These are phyloP conservation scores for Acanthosoma haemorrhoidale DNA, from an alignment of 2,888 invertebrate genomes.

Conservation along the genomic window DNA sequence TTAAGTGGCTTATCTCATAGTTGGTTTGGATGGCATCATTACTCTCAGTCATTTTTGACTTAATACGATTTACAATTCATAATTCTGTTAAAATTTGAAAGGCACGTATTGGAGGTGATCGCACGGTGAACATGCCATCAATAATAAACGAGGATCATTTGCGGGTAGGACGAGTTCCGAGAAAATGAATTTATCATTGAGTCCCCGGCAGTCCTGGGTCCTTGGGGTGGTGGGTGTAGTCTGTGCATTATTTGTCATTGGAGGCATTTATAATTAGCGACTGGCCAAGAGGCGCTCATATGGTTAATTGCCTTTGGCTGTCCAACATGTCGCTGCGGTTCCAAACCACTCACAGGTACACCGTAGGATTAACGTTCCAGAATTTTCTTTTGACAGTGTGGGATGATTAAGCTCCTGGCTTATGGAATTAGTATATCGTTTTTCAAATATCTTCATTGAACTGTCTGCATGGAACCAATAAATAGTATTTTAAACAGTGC, in stretches of 20 bases:
- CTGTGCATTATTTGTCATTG: background rate
- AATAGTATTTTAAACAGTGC: no score
- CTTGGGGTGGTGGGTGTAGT: no score
- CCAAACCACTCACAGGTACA: constrained; percentile 2
- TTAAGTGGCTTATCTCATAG: background rate
- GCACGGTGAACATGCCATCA: no score
- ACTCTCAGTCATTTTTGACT: background rate
- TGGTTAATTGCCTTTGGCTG: background rate
- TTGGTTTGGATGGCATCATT: background rate
- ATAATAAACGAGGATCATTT: background rate
- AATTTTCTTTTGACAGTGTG: no score
- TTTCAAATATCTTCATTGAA: no score
- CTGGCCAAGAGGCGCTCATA: background rate
- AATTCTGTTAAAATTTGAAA: background rate
- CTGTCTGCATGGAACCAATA: no score
- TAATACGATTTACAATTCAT: background rate
- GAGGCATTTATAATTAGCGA: background rate
- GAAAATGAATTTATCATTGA: background rate
- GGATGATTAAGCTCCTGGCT: no score
- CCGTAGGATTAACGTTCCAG: no score
- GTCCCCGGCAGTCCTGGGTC: background rate
- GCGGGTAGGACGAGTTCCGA: background rate
- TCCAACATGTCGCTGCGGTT: background rate
- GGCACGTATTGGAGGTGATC: no score
- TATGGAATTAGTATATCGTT: no score